Conservation (phyloP, 2,888 invertebrate species). For the Congeria kusceri region DNA sequence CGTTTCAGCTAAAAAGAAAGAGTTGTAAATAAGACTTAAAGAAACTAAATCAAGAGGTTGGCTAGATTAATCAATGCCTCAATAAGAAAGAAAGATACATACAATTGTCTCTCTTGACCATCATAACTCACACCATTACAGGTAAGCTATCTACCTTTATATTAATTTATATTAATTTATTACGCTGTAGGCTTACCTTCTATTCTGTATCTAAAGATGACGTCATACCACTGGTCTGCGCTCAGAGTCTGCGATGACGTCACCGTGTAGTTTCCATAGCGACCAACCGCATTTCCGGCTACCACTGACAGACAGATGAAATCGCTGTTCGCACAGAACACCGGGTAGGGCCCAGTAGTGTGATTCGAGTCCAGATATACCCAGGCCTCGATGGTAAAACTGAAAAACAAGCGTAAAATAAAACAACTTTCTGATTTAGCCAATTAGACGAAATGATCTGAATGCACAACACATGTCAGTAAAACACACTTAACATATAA, state of each 20-base stretch:
- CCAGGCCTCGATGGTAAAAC: constrained; percentile 77
- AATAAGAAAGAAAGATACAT: too few relatives aligned
- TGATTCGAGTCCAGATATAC: constrained; percentile 61
- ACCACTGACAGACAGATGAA: constrained; percentile 73
- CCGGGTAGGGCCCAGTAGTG: constrained; percentile 67
- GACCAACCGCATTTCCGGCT: constrained; percentile 57
- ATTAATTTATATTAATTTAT: too few relatives aligned
- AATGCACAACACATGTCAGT: too few relatives aligned
- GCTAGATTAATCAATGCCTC: too few relatives aligned
- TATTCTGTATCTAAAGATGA: constrained; percentile 68
- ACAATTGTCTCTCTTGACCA: too few relatives aligned
- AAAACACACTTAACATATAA: too few relatives aligned
- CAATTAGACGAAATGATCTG: too few relatives aligned
- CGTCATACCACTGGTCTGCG: constrained; percentile 70
- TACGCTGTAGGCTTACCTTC: constrained; percentile 44
- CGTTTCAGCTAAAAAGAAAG: constrained; percentile 37
- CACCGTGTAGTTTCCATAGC: constrained; percentile 56
- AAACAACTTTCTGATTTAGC: too few relatives aligned
- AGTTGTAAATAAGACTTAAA: too few relatives aligned
- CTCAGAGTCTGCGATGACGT: constrained; percentile 62
- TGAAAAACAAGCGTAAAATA: constrained; percentile 59
- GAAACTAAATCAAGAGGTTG: too few relatives aligned
- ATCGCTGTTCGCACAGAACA: constrained; percentile 68
- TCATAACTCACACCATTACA: too few relatives aligned
- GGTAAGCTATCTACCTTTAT: too few relatives aligned